Conservation (phyloP, 2,113 vertebrate genomes). For the Pteropus alecto region DNA sequence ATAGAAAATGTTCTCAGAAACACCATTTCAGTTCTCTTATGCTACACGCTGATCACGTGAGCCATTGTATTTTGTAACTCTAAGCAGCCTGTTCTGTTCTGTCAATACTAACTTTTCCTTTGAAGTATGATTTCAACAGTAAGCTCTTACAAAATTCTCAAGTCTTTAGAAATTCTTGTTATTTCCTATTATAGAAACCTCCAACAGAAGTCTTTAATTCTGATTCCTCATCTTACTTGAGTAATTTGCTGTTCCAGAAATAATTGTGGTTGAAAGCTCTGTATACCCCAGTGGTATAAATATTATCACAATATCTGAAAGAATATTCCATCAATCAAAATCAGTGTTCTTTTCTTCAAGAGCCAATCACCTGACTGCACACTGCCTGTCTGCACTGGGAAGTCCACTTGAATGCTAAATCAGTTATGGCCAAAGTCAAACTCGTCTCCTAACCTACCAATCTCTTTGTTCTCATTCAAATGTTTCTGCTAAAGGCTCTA, state of each 20-base stretch:
- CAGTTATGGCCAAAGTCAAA: rapidly evolving
- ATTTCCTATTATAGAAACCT: not conserved
- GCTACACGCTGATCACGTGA: rapidly evolving
- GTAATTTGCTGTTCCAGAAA: not conserved
- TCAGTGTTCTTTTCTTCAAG: not conserved
- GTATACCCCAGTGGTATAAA: not conserved
- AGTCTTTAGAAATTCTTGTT: not conserved
- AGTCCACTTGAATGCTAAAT: rapidly evolving
- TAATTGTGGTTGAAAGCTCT: not conserved
- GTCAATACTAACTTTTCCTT: not conserved
- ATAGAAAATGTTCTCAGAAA: not conserved
- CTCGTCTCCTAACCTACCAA: not conserved
- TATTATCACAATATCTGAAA: rapidly evolving
- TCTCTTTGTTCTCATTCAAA: not conserved
- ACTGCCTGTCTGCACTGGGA: not conserved
- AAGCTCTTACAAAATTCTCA: not conserved
- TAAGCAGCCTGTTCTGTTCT: not conserved
- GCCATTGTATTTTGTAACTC: rapidly evolving
- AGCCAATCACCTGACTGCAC: rapidly evolving
- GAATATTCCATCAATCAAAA: no score
- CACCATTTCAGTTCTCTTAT: not conserved
- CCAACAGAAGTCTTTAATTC: not conserved
- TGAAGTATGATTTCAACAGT: not conserved
- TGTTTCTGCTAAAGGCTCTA: no score
- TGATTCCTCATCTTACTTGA: not conserved